phyloP scores from a whole-genome alignment of 2,888 invertebrate genomes.

The Drosophila algonquin region DNA sequence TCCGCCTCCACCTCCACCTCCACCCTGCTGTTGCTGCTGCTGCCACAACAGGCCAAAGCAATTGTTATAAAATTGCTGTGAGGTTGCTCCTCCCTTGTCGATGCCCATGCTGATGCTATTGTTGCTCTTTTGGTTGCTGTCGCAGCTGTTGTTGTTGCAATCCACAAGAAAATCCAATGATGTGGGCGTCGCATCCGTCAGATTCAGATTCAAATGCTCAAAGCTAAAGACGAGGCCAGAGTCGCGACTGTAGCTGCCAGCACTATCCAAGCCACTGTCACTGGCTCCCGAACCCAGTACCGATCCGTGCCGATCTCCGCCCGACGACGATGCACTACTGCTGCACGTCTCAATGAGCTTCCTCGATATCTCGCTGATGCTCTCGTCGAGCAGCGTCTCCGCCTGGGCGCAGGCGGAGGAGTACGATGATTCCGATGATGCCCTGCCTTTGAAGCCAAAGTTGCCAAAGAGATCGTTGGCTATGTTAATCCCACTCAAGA shows the following conservation, averaged over 20 bases:
- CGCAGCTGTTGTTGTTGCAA: conserved; percentile 70
- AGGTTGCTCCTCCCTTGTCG: conserved; percentile 38
- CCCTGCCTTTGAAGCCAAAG: conserved; percentile 51
- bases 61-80: conserved; percentile 81
- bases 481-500: conserved; percentile 83
- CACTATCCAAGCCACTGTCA: conserved; percentile 80
- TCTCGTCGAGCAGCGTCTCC: conserved; percentile 82
- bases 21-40: conserved; percentile 23
- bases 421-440: conserved; percentile 5
- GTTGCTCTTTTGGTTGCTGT: conserved; percentile 30
- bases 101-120: not conserved
- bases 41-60: conserved; percentile 84
- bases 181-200: conserved; percentile 76
- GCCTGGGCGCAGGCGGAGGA: conserved; percentile 40
- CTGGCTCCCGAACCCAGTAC: conserved; percentile 65
- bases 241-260: conserved; percentile 76
- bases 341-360: conserved; percentile 84
- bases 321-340: conserved; percentile 33
- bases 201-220: conserved; percentile 82
- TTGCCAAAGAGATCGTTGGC: conserved; percentile 81
- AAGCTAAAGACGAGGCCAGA: conserved; percentile 82
- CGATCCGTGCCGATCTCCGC: conserved; percentile 51
- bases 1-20: conserved; percentile 42
- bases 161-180: conserved; percentile 71
- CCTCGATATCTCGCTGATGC: conserved; percentile 84